Percentiles rank a stretch among this genome's conserved stretches.
Conservation (phyloP, 2,888 invertebrate species). For the Ectropis crepuscularia region DNA sequence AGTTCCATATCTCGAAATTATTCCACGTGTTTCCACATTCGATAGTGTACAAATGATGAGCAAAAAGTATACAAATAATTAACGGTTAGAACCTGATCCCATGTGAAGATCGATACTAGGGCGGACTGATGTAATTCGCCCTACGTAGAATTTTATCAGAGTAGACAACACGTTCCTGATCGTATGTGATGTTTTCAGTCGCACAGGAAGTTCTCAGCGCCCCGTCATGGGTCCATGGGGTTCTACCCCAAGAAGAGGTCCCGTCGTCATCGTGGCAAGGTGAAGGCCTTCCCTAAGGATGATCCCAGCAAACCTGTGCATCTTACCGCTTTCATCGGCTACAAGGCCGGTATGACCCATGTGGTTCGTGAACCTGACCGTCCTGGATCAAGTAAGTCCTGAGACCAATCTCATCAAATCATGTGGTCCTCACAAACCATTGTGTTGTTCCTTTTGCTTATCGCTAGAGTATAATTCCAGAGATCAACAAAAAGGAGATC, state of each 20-base stretch:
- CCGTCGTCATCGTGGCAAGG: slow-evolving; percentile 98
- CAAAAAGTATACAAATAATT: slow-evolving; percentile 81
- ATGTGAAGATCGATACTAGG: slow-evolving; percentile 90
- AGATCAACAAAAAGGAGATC: slow-evolving; percentile 99
- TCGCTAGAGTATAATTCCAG: slow-evolving; percentile 73
- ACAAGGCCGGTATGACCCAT: slow-evolving; percentile 99
- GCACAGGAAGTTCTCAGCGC: slow-evolving; percentile 99
- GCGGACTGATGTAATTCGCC: slow-evolving; percentile 87
- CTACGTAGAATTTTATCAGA: not conserved
- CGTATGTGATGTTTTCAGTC: slow-evolving; percentile 87
- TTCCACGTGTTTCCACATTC: not conserved
- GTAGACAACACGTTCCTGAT: not conserved
- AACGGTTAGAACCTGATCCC: slow-evolving; percentile 89
- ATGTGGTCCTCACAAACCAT: too few species aligned
- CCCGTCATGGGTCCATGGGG: slow-evolving; percentile 99
- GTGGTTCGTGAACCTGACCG: slow-evolving; percentile 99
- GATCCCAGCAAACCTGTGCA: slow-evolving; percentile 98
- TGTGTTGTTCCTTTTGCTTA: too few species aligned
- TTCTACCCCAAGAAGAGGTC: slow-evolving; percentile 99
- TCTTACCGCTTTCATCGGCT: slow-evolving; percentile 98
- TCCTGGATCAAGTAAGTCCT: slow-evolving; percentile 97
- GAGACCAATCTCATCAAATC: not conserved
- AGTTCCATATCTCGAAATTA: not conserved
- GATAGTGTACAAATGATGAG: slow-evolving; percentile 84
- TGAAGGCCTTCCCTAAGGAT: slow-evolving; percentile 99